Base-by-base conservation (phyloP, 2,113 vertebrate species). In the Emydura subglobosa region DNA sequence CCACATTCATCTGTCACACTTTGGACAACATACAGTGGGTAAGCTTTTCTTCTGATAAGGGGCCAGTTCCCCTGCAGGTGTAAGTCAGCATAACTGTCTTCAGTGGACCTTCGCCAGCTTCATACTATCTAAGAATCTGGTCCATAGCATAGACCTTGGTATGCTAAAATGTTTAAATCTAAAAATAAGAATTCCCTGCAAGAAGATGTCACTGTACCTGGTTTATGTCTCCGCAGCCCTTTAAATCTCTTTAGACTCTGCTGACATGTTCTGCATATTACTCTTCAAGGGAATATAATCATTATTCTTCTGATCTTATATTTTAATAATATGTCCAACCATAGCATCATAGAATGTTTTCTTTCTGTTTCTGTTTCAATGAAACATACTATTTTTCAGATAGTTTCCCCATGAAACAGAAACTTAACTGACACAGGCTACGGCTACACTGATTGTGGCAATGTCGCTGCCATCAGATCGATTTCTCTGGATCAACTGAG, bases 31-130 rank as follows among this genome's bases (percentile, higher is more conserved):
- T 87, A 4, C 1, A 83, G 3, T 11, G 61, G 6, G 57, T 34
- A 91, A 42, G 17, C 3, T 65, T 27, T 79, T 92, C n/a, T 4
- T 29, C 42, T 86, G 1, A 1, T 86, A 17, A 79, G 79, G 3
- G 0, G 0, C 17, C 76, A 1, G 5, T 47, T 47, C 47, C 47
- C 47, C 4, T 47, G 47, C 47, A 47, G 47, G 47, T 61, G 83
- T 22, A 59, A 27, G 47, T 7, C 2, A 57, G 8, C 0, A 4
- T 47, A 31, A 82, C 59, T 91, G 5, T 86, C 76, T 6, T 72
- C 42, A 82, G 24, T 86, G n/a, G 27, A n/a, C 5, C 39, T 89
- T 44, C 0, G 31, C 22, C 1, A 54, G 4, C 2, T 95, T 79
- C 50, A 4, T 72, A 74, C 53, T 14, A n/a, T 29, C 7, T 51